Conservation (phyloP, 1,140 invertebrate species). For the Aphelenchoides fujianensis region DNA sequence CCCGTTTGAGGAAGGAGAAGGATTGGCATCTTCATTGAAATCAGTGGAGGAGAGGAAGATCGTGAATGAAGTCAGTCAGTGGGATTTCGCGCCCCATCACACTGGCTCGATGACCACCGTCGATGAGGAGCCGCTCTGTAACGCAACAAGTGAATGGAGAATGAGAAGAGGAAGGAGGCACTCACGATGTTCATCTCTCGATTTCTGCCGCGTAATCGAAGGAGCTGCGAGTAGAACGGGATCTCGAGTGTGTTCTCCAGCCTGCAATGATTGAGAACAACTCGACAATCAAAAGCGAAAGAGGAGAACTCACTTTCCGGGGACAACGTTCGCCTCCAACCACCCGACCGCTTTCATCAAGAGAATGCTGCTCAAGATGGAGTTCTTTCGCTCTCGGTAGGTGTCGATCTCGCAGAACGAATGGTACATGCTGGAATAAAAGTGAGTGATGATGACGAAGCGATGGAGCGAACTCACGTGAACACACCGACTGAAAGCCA, state of each 20-base stretch:
- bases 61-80: not conserved
- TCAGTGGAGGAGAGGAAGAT: not conserved
- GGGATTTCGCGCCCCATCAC: not conserved
- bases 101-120: not conserved
- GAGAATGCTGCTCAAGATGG: constrained; percentile 38
- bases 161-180: not conserved
- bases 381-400: constrained; percentile 46
- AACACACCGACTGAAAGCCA: constrained; percentile 51
- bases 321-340: constrained; percentile 57
- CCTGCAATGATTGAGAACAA: not conserved
- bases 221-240: not conserved
- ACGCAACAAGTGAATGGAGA: not conserved
- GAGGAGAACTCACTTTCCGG: constrained; percentile 37
- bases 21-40: not conserved
- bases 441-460: not conserved
- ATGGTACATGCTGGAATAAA: constrained; percentile 52
- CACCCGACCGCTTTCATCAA: constrained; percentile 49
- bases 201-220: not conserved
- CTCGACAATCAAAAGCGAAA: constrained; percentile 19
- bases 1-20: not conserved
- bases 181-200: not conserved
- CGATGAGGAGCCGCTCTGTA: not conserved
- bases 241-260: not conserved
- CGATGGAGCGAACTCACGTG: constrained; percentile 37
- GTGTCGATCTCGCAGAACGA: constrained; percentile 58